These are phyloP conservation scores for Rhipidura dahli DNA, from an alignment of 2,113 vertebrate species.

Conservation along the genomic window DNA sequence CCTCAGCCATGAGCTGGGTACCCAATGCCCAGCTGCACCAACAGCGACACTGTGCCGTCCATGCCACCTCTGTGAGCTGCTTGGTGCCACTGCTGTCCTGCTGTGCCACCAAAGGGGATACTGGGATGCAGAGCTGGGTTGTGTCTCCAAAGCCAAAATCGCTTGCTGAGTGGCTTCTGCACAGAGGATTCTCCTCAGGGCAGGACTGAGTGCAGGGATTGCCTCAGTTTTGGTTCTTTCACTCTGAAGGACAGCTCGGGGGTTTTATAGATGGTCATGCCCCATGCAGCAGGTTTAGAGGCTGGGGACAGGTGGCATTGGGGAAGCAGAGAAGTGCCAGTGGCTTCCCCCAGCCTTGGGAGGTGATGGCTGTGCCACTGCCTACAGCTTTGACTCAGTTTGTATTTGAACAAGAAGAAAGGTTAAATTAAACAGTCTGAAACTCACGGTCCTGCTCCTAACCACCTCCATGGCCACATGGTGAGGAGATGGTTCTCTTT, in stretches of 20 bases:
- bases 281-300: background rate
- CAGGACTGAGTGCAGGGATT: background rate
- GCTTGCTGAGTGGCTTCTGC: background rate
- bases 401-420: background rate
- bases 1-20: background rate
- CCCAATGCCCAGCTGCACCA: background rate
- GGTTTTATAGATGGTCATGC: background rate
- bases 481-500: background rate
- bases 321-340: background rate
- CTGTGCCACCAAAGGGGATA: accelerated
- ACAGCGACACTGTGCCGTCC: background rate
- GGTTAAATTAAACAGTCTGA: background rate
- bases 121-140: background rate
- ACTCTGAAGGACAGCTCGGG: background rate
- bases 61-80: background rate
- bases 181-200: background rate
- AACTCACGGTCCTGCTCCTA: background rate
- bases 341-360: background rate
- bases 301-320: background rate
- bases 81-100: accelerated
- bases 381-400: background rate
- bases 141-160: background rate
- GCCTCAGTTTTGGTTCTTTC: background rate
- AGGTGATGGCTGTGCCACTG: accelerated
- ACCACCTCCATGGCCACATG: background rate